Evolutionary conservation across 2,113 vertebrate species (phyloP).

Genomic region (Lethenteron reissneri): DNA sequence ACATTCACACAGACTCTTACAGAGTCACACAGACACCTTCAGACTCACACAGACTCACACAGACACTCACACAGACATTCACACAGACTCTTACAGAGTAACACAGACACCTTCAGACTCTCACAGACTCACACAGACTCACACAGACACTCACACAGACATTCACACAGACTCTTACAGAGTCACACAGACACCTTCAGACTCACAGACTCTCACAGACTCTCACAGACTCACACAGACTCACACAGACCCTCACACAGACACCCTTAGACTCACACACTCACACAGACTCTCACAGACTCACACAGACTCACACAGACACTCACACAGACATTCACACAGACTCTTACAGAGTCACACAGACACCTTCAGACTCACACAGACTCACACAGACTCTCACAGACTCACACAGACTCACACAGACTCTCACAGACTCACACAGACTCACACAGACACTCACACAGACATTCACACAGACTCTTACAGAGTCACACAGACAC

Average conservation of each 20-base stretch:
- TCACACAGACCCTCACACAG: not conserved
- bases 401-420: too few species aligned
- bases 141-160: not conserved
- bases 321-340: not conserved
- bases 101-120: not conserved
- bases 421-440: too few species aligned
- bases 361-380: not conserved
- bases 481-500: not conserved
- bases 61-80: too few species aligned
- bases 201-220: too few species aligned
- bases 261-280: not conserved
- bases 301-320: not conserved
- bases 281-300: too few species aligned
- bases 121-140: not conserved
- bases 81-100: not conserved
- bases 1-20: not conserved
- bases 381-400: not conserved
- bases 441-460: too few species aligned
- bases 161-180: too few species aligned
- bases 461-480: not conserved
- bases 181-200: not conserved
- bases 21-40: not conserved
- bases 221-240: not conserved
- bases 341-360: not conserved
- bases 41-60: not conserved